Percentiles rank a stretch among this genome's conserved stretches.
These are phyloP conservation scores for Anas platyrhynchos DNA, from an alignment of 2,113 vertebrate genomes.

Conservation along the genomic window DNA sequence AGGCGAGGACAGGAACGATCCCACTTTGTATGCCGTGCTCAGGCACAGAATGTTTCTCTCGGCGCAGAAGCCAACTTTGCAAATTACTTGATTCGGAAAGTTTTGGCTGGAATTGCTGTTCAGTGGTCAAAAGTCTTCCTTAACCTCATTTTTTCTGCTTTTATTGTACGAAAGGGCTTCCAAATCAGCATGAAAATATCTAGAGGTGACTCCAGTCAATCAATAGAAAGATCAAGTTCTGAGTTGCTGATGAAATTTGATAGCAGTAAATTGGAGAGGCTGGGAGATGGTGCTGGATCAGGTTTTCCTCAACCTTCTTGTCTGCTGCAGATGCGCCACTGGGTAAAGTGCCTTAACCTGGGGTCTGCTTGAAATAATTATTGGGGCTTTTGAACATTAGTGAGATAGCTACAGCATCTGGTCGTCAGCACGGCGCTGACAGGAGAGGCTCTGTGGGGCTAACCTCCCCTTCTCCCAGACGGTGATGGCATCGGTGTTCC, in stretches of 20 bases:
- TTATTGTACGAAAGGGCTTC: conserved; percentile 43
- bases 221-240: conserved; percentile 75
- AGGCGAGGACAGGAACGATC: background rate
- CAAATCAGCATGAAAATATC: conserved; percentile 69
- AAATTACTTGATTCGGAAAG: conserved; percentile 9
- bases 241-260: conserved; percentile 76
- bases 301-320: conserved; percentile 66
- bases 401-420: conserved; percentile 8
- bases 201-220: conserved; percentile 75
- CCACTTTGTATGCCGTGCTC: background rate
- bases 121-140: conserved; percentile 67
- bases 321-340: conserved; percentile 5
- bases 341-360: conserved; percentile 51
- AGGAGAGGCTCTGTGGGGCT: background rate
- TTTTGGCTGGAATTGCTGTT: conserved; percentile 62
- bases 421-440: background rate
- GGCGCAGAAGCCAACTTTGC: conserved; percentile 15
- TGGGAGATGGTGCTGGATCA: conserved; percentile 57
- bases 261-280: conserved; percentile 63
- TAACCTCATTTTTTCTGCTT: conserved; percentile 24
- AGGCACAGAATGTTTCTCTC: conserved; percentile 17
- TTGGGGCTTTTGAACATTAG: background rate
- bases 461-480: background rate
- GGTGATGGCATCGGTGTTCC: rapidly evolving
- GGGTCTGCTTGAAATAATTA: background rate